These are phyloP conservation scores for Drosophila koepferae DNA, from an alignment of 2,888 invertebrate species.

Conservation along the genomic window DNA sequence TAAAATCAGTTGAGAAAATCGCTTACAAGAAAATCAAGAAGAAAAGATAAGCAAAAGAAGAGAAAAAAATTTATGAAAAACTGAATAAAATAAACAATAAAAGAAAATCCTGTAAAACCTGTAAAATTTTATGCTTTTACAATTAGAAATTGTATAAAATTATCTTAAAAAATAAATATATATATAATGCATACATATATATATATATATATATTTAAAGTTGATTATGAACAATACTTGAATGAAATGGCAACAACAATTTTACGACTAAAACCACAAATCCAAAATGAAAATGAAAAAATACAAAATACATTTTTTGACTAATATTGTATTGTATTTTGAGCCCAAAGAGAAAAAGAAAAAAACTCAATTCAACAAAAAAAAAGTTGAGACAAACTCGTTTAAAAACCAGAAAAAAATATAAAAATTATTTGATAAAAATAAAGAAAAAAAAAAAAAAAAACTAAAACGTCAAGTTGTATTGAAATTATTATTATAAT, in stretches of 20 bases:
- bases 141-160: conserved; percentile 77
- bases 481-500: not conserved
- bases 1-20: conserved; percentile 37
- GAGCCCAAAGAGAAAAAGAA: conserved; percentile 70
- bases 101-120: conserved; percentile 40
- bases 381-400: conserved; percentile 66
- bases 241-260: conserved; percentile 56
- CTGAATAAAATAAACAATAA: conserved; percentile 2
- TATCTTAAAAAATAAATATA: conserved; percentile 36
- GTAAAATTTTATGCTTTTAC: conserved; percentile 73
- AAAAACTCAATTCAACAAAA: conserved; percentile 56
- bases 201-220: conserved; percentile 40
- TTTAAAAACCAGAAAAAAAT: conserved; percentile 59
- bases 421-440: conserved; percentile 71
- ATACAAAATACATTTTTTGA: conserved; percentile 64
- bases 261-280: conserved; percentile 60
- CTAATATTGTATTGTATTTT: conserved; percentile 76
- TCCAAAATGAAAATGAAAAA: conserved; percentile 42
- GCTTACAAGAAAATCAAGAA: conserved; percentile 28
- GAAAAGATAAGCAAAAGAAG: not conserved
- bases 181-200: conserved; percentile 33
- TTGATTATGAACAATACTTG: conserved; percentile 43
- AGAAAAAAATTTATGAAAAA: conserved; percentile 9
- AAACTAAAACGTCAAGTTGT: conserved; percentile 15
- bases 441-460: conserved; percentile 62